Conservation (phyloP, 2,113 vertebrate genomes). For the Cervus canadensis region DNA sequence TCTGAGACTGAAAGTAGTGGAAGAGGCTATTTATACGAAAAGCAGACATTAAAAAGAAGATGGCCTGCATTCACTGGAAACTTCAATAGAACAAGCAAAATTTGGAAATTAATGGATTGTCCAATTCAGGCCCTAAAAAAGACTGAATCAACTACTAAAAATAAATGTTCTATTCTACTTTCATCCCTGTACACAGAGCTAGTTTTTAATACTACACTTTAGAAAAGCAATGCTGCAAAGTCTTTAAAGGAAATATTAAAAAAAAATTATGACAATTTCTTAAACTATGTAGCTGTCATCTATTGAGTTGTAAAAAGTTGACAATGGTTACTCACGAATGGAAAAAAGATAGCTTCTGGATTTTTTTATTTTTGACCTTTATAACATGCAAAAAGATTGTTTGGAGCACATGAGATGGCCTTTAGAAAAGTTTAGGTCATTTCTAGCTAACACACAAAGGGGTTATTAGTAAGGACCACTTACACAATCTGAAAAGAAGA, state of each 20-base stretch:
- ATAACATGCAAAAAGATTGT: constrained; percentile 39
- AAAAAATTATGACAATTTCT: not conserved
- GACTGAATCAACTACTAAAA: constrained; percentile 11
- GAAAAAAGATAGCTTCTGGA: constrained; percentile 43
- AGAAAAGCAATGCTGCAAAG: not conserved
- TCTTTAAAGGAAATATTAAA: not conserved
- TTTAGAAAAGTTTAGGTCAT: constrained; percentile 51
- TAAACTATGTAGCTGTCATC: not conserved
- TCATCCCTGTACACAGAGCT: not conserved
- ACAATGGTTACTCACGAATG: not conserved
- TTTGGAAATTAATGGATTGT: not conserved
- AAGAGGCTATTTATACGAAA: not conserved
- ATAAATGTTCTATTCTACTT: not conserved
- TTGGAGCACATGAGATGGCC: constrained; percentile 16
- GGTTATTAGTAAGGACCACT: constrained; percentile 36
- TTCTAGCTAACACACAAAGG: constrained; percentile 57
- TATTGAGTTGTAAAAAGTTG: not conserved
- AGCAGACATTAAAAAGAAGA: not conserved
- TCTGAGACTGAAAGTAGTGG: not conserved
- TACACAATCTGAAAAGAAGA: constrained; percentile 50
- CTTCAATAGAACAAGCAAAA: constrained; percentile 14
- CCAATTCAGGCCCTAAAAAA: constrained; percentile 1
- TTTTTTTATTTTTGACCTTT: constrained; percentile 51
- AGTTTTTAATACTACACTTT: not conserved
- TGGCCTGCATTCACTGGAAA: not conserved